Percentiles rank a stretch among this genome's conserved stretches.
Evolutionary conservation across 2,797 vertebrate genomes (phyloP).

Genomic region (Discoglossus pictus): DNA sequence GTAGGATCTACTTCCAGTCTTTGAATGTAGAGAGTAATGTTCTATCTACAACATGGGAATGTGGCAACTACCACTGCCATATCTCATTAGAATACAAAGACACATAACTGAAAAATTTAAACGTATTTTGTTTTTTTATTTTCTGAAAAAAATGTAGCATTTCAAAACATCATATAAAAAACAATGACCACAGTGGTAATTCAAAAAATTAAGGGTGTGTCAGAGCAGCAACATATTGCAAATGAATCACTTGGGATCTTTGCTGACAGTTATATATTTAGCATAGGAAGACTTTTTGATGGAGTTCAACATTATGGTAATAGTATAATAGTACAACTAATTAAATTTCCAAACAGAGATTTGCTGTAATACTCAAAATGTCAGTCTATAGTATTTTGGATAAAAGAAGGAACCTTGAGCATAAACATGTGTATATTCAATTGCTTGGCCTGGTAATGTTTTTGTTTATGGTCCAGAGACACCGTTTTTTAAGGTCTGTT

Average conservation of each 20-base stretch:
- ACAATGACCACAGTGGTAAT: no score
- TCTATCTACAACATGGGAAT: no score
- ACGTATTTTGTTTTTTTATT: no score
- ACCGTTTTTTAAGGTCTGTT: slow-evolving; percentile 28
- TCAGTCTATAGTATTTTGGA: slow-evolving; percentile 34
- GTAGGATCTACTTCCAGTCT: no score
- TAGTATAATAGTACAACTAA: slow-evolving; percentile 30
- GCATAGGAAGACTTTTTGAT: slow-evolving; percentile 34
- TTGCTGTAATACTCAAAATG: slow-evolving; percentile 34
- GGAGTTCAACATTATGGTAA: slow-evolving; percentile 29
- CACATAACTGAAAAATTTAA: no score
- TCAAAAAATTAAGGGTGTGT: slow-evolving; percentile 29
- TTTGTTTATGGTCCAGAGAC: slow-evolving; percentile 42
- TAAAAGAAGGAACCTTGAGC: neutral
- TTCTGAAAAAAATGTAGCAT: no score
- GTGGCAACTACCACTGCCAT: no score
- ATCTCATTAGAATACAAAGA: no score
- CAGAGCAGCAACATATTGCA: slow-evolving; percentile 20
- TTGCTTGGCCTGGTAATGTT: slow-evolving; percentile 28
- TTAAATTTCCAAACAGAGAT: slow-evolving; percentile 26
- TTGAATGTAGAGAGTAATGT: no score
- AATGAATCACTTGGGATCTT: slow-evolving; percentile 37
- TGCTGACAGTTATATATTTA: slow-evolving; percentile 32
- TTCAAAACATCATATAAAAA: no score
- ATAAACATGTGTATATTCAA: slow-evolving; percentile 9